Percentiles rank a stretch among this genome's conserved stretches.
These are phyloP conservation scores for Lamellibrachia satsuma DNA, from an alignment of 2,888 invertebrate genomes.

Conservation along the genomic window DNA sequence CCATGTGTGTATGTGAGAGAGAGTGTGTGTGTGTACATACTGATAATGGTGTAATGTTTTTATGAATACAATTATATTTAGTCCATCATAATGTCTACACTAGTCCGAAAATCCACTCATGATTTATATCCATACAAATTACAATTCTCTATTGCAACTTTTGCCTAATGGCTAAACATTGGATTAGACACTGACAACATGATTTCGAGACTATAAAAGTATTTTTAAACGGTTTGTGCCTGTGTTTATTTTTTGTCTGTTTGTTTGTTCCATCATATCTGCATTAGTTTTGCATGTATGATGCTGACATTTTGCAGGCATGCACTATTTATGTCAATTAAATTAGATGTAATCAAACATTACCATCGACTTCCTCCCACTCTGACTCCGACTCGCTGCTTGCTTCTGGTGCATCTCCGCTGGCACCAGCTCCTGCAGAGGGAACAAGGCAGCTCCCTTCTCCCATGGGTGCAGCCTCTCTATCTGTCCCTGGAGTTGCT, in stretches of 20 bases:
- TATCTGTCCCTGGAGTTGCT: background rate
- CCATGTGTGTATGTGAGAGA: no score
- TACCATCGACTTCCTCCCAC: constrained; percentile 4
- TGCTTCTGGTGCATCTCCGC: background rate
- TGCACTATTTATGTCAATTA: background rate
- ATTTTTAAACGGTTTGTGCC: no score
- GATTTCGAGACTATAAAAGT: no score
- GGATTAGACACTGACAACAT: background rate
- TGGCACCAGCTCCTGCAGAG: background rate
- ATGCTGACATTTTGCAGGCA: no score
- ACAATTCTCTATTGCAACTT: background rate
- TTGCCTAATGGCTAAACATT: background rate
- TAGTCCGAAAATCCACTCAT: background rate
- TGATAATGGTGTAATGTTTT: background rate
- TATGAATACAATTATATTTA: no score
- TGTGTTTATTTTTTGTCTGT: no score
- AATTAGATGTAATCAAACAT: background rate
- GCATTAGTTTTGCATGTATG: no score
- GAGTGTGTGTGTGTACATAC: background rate
- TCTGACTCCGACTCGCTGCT: background rate
- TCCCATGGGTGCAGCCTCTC: background rate
- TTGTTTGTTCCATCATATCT: no score
- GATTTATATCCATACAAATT: background rate
- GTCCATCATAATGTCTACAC: background rate
- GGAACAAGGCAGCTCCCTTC: background rate